Base-by-base conservation (phyloP, 2,797 vertebrate genomes). In the Acipenser transmontanus region DNA sequence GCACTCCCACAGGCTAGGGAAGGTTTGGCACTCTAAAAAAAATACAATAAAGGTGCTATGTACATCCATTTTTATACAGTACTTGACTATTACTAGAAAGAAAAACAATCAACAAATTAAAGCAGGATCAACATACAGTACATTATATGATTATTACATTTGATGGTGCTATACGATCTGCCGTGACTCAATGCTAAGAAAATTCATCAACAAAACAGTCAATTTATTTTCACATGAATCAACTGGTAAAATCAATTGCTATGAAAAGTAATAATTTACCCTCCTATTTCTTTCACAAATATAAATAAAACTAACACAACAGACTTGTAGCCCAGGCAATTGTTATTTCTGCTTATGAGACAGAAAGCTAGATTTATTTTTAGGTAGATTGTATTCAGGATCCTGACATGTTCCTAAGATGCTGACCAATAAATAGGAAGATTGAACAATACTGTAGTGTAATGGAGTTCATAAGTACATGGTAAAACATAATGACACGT, bases 211-310 rank as follows among this genome's bases (percentile, higher is more conserved):
- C 54, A 57, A 57, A 57, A 57, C 12, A 57, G 54, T 0, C 12
- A 57, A 57, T 57, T 57, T 7, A 57, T 57, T 57, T 57, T 57
- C 12, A 57, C 54, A 57, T 57, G 54, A 57, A 11, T 57, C 2
- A 57, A 11, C 54, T 57, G 12, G 54, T 13, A 57, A 57, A 57
- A 57, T 57, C 54, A 57, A 57, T 57, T 57, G 54, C 54, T n/a
- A 13, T 57, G n/a, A 57, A 57, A 57, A 57, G 54, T 13, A 57
- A 57, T 57, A 11, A 57, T n/a, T 11, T 57, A 5, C 12, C 12
- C 12, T n/a, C 12, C 54, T 13, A 57, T 57, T 57, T 13, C 7
- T 13, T 57, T 57, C 54, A 13, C 12, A n/a, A 13, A 57, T 1
- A 13, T 11, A 57, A 57, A 57, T 13, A 57, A n/a, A 57, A 57